phyloP scores from a whole-genome alignment of 2,797 vertebrate species.

The Diglossa cyanea region DNA sequence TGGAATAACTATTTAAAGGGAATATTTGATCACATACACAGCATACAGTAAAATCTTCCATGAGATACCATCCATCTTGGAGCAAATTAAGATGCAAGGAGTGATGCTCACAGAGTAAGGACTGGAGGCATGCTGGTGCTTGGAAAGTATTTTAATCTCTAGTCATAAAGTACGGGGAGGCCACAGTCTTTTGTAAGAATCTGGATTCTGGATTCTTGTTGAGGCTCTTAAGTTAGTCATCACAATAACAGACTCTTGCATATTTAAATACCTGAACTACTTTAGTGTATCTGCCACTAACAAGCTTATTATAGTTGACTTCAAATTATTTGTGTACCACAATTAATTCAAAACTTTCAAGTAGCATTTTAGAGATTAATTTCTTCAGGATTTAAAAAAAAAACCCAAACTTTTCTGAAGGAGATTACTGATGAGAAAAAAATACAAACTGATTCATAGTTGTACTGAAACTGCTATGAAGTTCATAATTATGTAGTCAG shows the following conservation, averaged over 20 bases:
- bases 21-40: not conserved
- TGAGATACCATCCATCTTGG: not conserved
- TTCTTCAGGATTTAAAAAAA: not conserved
- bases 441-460: not conserved
- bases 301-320: not conserved
- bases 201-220: not conserved
- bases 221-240: not conserved
- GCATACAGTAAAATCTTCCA: not conserved
- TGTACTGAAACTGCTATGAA: not conserved
- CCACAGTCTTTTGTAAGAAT: not conserved
- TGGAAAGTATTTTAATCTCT: not conserved
- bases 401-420: not conserved
- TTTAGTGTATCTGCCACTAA: not conserved
- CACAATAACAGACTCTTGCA: not conserved
- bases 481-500: conserved; percentile 41
- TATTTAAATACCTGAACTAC: not conserved
- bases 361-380: not conserved
- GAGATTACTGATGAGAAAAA: not conserved
- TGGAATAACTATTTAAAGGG: not conserved
- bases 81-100: not conserved
- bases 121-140: not conserved
- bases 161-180: not conserved
- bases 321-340: not conserved
- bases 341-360: not conserved
- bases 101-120: not conserved